These are phyloP conservation scores for Tokudaia muenninki DNA, from an alignment of 2,797 vertebrate genomes.

Conservation along the genomic window DNA sequence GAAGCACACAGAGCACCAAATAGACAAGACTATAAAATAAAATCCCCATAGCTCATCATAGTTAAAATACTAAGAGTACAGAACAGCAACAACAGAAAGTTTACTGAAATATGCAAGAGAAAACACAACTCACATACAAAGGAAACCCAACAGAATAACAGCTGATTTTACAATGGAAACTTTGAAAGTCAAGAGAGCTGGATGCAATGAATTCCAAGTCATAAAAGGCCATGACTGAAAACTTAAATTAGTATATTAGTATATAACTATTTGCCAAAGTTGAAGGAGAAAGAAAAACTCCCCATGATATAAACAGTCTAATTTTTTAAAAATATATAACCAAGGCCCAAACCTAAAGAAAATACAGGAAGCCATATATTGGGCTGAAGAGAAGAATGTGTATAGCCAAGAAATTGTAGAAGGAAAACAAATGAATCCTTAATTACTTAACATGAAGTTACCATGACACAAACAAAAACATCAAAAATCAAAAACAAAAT, in stretches of 20 bases:
- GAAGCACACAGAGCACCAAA: background rate
- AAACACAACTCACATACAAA: no score
- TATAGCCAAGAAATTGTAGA: background rate
- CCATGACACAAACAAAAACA: background rate
- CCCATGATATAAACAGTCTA: background rate
- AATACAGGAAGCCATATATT: background rate
- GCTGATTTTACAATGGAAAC: background rate
- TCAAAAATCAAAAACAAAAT: background rate
- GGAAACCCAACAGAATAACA: background rate
- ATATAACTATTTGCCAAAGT: background rate
- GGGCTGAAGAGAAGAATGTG: no score
- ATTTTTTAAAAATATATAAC: background rate
- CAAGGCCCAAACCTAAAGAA: background rate
- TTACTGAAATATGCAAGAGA: no score
- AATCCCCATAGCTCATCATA: no score
- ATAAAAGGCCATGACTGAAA: background rate
- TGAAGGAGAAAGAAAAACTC: background rate
- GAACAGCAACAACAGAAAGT: no score
- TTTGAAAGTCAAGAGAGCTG: background rate
- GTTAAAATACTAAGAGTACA: no score
- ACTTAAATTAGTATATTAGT: background rate
- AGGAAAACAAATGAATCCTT: background rate
- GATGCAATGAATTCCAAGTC: background rate
- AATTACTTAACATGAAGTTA: background rate
- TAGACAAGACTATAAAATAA: no score